phyloP scores from a whole-genome alignment of 2,113 vertebrate genomes.

The Hypomesus transpacificus region DNA sequence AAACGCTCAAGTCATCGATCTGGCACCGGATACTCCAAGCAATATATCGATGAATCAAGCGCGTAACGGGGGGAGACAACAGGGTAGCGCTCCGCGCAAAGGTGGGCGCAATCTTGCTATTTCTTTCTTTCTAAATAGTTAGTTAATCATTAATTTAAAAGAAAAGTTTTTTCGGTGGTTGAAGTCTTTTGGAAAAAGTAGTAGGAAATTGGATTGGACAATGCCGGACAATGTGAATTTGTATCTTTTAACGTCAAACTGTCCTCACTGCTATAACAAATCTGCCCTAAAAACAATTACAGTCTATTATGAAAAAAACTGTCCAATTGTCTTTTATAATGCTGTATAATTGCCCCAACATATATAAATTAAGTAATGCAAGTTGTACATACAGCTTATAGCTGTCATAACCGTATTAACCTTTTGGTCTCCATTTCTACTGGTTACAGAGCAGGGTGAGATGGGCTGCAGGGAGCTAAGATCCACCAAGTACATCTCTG shows the following conservation, averaged over 20 bases:
- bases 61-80: conserved; percentile 53
- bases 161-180: not conserved
- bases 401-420: too few relatives aligned
- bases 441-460: conserved; percentile 75
- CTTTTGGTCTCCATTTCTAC: too few relatives aligned
- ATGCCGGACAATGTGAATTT: too few relatives aligned
- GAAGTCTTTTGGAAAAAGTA: not conserved
- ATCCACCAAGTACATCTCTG: conserved; percentile 95
- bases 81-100: not conserved
- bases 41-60: conserved; percentile 61
- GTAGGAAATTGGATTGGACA: too few relatives aligned
- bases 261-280: too few relatives aligned
- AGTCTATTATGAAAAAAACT: too few relatives aligned
- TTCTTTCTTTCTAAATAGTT: too few relatives aligned
- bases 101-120: conserved; percentile 47
- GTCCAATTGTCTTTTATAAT: not conserved
- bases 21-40: conserved; percentile 10
- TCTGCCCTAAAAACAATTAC: too few relatives aligned
- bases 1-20: not conserved
- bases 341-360: not conserved
- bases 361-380: not conserved
- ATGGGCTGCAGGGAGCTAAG: conserved; percentile 89
- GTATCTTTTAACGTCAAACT: too few relatives aligned
- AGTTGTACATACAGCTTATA: not conserved
- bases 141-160: too few relatives aligned